Evolutionary conservation across 92 coral and sea anemone genomes (phyloP).

Genomic region (Meandrina meandrites): DNA sequence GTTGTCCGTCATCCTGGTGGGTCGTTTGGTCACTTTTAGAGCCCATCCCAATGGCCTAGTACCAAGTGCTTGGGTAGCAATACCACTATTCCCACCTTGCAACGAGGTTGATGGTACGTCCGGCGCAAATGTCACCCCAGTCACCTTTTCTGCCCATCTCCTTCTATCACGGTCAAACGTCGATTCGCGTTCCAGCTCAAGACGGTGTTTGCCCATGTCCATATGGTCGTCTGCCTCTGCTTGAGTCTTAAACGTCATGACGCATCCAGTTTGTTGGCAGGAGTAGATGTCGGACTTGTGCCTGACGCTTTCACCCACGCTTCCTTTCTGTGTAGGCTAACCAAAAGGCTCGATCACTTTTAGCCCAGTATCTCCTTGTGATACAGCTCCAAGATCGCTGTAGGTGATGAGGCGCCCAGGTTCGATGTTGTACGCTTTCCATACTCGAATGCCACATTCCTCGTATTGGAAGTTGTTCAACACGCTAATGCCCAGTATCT

Average conservation of each 20-base stretch:
- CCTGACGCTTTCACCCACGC: not conserved
- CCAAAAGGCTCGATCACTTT: conserved; percentile 40
- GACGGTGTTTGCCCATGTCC: conserved; percentile 27
- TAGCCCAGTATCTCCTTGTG: conserved; percentile 42
- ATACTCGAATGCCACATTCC: conserved; percentile 44
- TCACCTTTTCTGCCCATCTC: conserved; percentile 42
- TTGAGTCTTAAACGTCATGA: not conserved
- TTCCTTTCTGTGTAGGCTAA: not conserved
- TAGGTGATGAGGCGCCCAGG: conserved; percentile 53
- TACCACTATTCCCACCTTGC: conserved; percentile 4
- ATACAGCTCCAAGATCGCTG: conserved; percentile 16
- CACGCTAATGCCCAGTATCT: conserved; percentile 49
- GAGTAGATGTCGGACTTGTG: conserved; percentile 34
- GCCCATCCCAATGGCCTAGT: conserved; percentile 39
- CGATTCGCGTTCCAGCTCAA: conserved; percentile 37
- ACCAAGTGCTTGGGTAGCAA: not conserved
- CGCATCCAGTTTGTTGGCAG: conserved; percentile 2
- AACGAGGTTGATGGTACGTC: not conserved
- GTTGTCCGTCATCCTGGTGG: conserved; percentile 40
- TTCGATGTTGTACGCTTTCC: conserved; percentile 48
- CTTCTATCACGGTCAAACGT: conserved; percentile 36
- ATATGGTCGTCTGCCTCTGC: not conserved
- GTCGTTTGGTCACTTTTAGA: conserved; percentile 30
- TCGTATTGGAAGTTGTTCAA: conserved; percentile 50
- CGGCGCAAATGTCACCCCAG: conserved; percentile 30